A percentile compares a stretch with the other conserved stretches of the same genome.
Conservation (phyloP, 1,140 invertebrate species). For the Doryteuthis pealeii region DNA sequence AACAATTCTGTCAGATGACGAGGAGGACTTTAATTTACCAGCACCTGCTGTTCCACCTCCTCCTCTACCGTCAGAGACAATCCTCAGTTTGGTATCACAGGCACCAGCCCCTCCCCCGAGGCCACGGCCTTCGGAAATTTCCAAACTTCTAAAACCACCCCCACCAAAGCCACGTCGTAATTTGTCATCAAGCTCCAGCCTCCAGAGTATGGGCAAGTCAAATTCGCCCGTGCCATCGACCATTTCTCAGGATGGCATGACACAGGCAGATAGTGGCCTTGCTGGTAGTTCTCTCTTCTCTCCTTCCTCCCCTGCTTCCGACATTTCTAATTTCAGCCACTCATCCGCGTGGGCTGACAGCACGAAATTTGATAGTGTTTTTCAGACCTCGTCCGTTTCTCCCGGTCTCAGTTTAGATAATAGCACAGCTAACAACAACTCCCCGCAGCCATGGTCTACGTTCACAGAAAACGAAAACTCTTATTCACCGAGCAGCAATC, state of each 20-base stretch:
- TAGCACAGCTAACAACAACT: not conserved
- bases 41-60: not conserved
- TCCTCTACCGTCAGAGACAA: not conserved
- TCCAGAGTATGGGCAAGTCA: not conserved
- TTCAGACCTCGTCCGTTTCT: not conserved
- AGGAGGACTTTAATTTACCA: not conserved
- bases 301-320: not conserved
- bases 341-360: not conserved
- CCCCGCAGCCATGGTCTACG: not conserved
- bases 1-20: not conserved
- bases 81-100: not conserved
- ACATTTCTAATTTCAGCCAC: not conserved
- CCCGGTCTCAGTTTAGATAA: not conserved
- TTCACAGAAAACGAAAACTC: not conserved
- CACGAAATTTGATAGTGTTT: not conserved
- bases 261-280: not conserved
- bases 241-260: not conserved
- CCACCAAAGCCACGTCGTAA: not conserved
- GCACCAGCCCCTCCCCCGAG: not conserved
- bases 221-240: not conserved
- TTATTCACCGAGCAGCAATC: not conserved
- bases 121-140: not conserved
- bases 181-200: not conserved
- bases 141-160: not conserved
- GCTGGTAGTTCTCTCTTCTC: not conserved